These are phyloP conservation scores for Micromys minutus DNA, from an alignment of 2,113 vertebrate genomes.

Conservation along the genomic window DNA sequence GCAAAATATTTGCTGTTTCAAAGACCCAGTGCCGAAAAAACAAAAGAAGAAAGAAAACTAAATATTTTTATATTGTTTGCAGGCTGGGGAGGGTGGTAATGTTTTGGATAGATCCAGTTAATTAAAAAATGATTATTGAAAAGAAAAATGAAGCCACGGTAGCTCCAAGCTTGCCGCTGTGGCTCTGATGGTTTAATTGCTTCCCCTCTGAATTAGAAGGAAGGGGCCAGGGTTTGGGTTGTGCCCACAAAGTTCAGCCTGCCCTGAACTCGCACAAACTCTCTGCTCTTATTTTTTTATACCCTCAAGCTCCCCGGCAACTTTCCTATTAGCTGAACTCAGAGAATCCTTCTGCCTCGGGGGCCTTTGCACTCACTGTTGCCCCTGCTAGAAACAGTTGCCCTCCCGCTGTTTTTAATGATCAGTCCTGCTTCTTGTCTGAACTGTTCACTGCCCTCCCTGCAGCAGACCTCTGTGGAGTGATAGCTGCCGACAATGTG, in stretches of 20 bases:
- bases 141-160: not conserved
- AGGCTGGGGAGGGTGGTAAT: not conserved
- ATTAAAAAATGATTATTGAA: conserved; percentile 27
- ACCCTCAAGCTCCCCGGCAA: not conserved
- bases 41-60: not conserved
- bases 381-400: not conserved
- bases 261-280: rapidly evolving
- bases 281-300: not conserved
- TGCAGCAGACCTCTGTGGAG: not conserved
- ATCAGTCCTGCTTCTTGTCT: not conserved
- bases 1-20: not conserved
- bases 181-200: not conserved
- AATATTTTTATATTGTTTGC: conserved; percentile 1
- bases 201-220: not conserved
- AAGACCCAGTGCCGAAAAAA: not conserved
- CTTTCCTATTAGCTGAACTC: not conserved
- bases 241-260: not conserved
- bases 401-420: not conserved
- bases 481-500: not conserved
- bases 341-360: not conserved
- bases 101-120: conserved; percentile 6
- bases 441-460: not conserved
- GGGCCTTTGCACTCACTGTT: not conserved
- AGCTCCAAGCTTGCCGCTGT: not conserved
- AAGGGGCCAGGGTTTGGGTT: not conserved